Base-by-base conservation (phyloP, 2,888 invertebrate species). In the Eilema depressum region DNA sequence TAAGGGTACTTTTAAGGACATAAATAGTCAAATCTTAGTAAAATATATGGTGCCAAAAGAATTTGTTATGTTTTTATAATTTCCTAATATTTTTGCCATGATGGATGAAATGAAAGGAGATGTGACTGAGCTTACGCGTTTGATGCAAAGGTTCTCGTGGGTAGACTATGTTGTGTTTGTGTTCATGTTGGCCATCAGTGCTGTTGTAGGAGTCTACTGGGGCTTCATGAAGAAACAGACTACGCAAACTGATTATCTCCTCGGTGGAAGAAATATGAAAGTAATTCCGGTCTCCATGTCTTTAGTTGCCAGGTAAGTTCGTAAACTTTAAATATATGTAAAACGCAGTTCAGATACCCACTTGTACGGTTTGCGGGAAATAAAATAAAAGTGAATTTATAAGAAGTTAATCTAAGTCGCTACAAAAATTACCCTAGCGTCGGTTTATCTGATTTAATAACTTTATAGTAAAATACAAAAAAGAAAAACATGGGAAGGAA, bases 241-340 rank as follows among this genome's bases (percentile, higher is more conserved):
- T 0, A 95, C 94, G 10, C 96, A 96, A 68, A 96, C 96, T 87
- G 97, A 97, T 86, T 98, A 98, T 87, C 95, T 98, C 66, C 96
- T 98, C 70, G 98, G 98, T 28, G 97, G 97, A 69, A 96, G 98
- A 81, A 97, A 97, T 84, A 98, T 98, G 98, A 96, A 97, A 85
- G 96, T 97, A 25, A 95, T 98, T 86, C 98, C 98, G 4, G 97
- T 98, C 68, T 96, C 98, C 41, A 96, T 98, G 96, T 98, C 98
- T 0, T 95, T 98, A 47, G 97, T 98, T 73, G 98, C 98, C 68
- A 98, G 97, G 97, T 97, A 88, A 85, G 88, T 82, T 47, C 20
- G 56, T 11, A n/a, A 26, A 28, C 26, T 33, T 10, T 56, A 11
- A 37, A 33, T 20, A 2, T 0, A n/a, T 53, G 5, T 20, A 20